phyloP scores from a whole-genome alignment of 2,888 invertebrate species.

The Callyntrura sp. region DNA sequence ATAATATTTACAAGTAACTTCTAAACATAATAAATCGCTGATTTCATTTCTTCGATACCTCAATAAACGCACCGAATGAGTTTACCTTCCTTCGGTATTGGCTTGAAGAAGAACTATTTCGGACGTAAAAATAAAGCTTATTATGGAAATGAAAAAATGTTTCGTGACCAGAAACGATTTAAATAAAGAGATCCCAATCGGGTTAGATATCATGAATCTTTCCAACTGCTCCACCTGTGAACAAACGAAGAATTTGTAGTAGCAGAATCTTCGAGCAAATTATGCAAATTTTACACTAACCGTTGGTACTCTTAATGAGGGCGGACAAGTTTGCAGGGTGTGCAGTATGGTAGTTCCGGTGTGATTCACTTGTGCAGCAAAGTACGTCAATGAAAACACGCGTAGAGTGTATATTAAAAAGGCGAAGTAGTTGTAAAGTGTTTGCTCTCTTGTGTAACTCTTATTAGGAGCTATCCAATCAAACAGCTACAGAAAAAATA shows the following conservation, averaged over 20 bases:
- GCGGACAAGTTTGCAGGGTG: background rate
- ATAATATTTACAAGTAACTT: too few species aligned
- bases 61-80: too few species aligned
- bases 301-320: background rate
- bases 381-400: background rate
- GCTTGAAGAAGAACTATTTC: background rate
- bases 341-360: background rate
- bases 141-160: conserved; percentile 23
- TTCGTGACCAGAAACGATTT: conserved; percentile 43
- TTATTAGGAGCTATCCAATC: background rate
- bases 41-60: too few species aligned
- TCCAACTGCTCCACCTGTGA: conserved; percentile 48
- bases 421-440: background rate
- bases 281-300: background rate
- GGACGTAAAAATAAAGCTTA: background rate
- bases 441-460: background rate
- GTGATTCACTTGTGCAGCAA: background rate
- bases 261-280: background rate
- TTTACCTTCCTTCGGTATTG: too few species aligned
- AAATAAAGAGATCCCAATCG: conserved; percentile 49
- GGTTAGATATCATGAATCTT: background rate
- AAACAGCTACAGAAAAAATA: background rate
- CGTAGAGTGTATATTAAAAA: background rate
- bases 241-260: background rate
- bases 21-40: too few species aligned